A percentile compares a stretch with the other conserved stretches of the same genome.
Conservation (phyloP, 2,888 invertebrate genomes). For the Crioceris asparagi region DNA sequence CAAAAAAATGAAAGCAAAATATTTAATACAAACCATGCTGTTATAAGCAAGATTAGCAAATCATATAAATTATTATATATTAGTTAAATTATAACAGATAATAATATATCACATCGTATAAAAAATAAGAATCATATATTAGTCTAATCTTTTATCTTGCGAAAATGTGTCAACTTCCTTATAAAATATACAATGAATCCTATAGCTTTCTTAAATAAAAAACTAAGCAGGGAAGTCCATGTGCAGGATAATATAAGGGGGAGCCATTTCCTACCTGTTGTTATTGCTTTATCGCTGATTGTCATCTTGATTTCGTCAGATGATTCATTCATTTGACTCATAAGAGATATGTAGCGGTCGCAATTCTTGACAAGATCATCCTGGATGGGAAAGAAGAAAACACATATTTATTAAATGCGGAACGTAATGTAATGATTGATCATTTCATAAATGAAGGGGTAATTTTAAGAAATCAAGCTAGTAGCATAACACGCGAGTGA, state of each 20-base stretch:
- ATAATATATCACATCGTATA: conserved; percentile 8
- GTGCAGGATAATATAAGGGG: conserved; percentile 30
- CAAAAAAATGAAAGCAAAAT: conserved; percentile 22
- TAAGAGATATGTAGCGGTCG: conserved; percentile 73
- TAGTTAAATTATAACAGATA: conserved; percentile 4
- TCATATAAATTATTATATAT: conserved; percentile 6
- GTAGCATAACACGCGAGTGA: no score
- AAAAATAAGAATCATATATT: conserved; percentile 8
- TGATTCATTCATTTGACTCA: conserved; percentile 41
- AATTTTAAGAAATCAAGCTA: no score
- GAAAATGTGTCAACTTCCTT: conserved; percentile 25
- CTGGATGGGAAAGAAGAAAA: no score
- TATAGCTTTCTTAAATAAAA: conserved; percentile 29
- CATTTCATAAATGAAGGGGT: no score
- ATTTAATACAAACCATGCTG: conserved; percentile 30
- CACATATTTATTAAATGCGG: background rate
- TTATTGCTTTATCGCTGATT: conserved; percentile 29
- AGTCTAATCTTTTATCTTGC: conserved; percentile 18
- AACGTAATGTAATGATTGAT: no score
- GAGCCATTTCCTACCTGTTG: conserved; percentile 36
- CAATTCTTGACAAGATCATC: conserved; percentile 77
- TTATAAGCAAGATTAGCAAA: conserved; percentile 23
- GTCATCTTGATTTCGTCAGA: conserved; percentile 33
- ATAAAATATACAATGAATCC: conserved; percentile 28
- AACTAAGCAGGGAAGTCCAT: conserved; percentile 31